Evolutionary conservation across 2,888 invertebrate genomes (phyloP), one percentile per base, ranked within the genome.

Genomic region (Cephus pygmeus): DNA sequence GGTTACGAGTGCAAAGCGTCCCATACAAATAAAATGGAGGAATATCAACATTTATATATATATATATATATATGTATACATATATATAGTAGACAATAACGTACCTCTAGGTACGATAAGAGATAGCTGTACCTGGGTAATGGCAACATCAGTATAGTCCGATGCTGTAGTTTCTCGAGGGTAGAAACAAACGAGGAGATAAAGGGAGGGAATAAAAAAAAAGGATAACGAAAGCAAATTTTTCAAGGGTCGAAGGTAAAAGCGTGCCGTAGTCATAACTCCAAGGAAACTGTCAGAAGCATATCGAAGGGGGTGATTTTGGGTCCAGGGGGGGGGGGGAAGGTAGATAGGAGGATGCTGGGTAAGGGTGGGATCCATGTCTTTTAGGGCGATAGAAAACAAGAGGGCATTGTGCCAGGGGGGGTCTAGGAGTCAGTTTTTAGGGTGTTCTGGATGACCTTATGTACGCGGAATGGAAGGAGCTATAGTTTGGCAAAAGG

Each of bases 151-250:
- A 56, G 56, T 56, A 56, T 56, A 56, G 23, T 56, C 56, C 56
- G 9, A 3, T 23, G 23, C 56, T 23, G 56, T 56, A 23, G 56
- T 56, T 56, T 9, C 56, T 23, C 15, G 56, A 9, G 56, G 56
- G 23, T 56, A 56, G 56, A 23, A 23, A 34, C 56, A 56, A 11
- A 35, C 33, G 30, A 73, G 34, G 34, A 69, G 73, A 73, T 74
- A n/a, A 40, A 30, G 15, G 56, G 34, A n/a, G 74, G 75, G 11
- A 34, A 40, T 34, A 4, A 34, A 15, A 71, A 30, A 71, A 76
- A 40, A 76, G 68, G 40, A 71, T 73, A 56, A 40, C 40, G 81
- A 83, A 82, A 82, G 76, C 80, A 33, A 36, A 69, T 34, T 76
- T 76, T 75, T 73, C 30, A 73, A 73, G 75, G 75, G 73, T 40